Evolutionary conservation across 2,888 invertebrate species (phyloP), one percentile per base, ranked within the genome.

Genomic region (Eupsilia transversa): DNA sequence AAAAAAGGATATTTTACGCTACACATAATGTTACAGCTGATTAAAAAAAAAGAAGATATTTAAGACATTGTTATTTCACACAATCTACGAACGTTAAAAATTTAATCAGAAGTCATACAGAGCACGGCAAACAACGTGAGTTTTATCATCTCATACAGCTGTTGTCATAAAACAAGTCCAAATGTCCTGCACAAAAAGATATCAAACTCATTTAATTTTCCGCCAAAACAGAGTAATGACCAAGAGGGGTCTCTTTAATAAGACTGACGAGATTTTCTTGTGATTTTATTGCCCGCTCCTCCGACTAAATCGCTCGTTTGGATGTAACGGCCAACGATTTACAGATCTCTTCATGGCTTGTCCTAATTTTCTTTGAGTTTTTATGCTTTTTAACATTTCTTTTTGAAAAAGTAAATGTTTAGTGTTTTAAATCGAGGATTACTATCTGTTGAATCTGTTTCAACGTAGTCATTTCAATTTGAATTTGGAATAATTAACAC

Each of bases 211-310:
- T 93, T 93, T 93, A 93, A 94, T 93, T 93, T 93, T 91, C 91
- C 91, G 90, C 91, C 92, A 90, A 93, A 93, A 92, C 91, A 91
- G 90, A 90, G 89, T 92, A 93, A 93, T 92, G 91, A 91, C 91
- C 86, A 82, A 87, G 87, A 87, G 87, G 86, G 88, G 79, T 86
- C 89, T 87, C 84, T 88, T 92, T 93, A 93, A 93, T 92, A 93
- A 93, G 92, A 90, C 90, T 92, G 91, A 90, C 91, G 92, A 91
- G 92, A 91, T 91, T 91, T 90, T 87, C 91, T 89, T 88, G 85
- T 88, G 92, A 92, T 93, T 94, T 93, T 93, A 93, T 93, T 93
- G 91, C 91, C 88, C 87, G 88, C 92, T 92, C 90, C 86, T 89
- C 89, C 88, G 91, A 90, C 91, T 91, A 91, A 93, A 93, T 91